Evolutionary conservation across 2,888 invertebrate genomes (phyloP), one percentile per base, ranked within the genome.

Genomic region (Mesorhabditis spiculigera): DNA sequence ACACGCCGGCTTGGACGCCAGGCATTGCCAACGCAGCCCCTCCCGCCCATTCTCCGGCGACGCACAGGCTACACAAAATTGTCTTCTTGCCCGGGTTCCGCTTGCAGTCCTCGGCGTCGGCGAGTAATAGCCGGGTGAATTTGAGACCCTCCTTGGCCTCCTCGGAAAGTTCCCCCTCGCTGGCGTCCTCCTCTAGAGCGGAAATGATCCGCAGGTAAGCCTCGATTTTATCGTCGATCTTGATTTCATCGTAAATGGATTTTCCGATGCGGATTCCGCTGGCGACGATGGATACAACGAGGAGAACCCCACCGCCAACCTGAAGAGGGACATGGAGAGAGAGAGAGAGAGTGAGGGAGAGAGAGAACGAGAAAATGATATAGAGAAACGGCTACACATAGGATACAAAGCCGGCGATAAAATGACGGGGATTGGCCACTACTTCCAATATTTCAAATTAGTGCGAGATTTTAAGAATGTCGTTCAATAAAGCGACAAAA

Each of bases 1-100:
- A 13, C n/a, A 3, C 58, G 2, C 58, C 58, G 8, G 10, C 58
- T n/a, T 50, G 58, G 3, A n/a, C 58, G 0, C 63, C 63, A 8
- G 63, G 13, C 2, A 16, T 13, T 13, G 3, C 63, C 8, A 63
- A 16, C 13, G 63, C 63, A 2, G 63, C 63, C 8, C n/a, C 63
- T 13, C 63, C 63, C 8, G 8, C 3, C 63, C 63, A 63, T 28
- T 63, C 63, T 63, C n/a, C 63, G 28, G 13, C 63, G 28, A 63
- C 16, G 63, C 63, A 63, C 63, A 63, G 28, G 28, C 63, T 16
- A 8, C 13, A 13, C 13, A 63, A 4, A 16, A 63, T 13, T 28
- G 63, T 63, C 28, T 63, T 63, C 28, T 63, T 63, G n/a, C 63
- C 63, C 8, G 63, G 63, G 63, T 63, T 13, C n/a, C 28, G 63